Percentiles rank a stretch among this genome's conserved stretches.
Conservation (phyloP, 1,140 invertebrate genomes). For the Neomicropteryx cornuta region DNA sequence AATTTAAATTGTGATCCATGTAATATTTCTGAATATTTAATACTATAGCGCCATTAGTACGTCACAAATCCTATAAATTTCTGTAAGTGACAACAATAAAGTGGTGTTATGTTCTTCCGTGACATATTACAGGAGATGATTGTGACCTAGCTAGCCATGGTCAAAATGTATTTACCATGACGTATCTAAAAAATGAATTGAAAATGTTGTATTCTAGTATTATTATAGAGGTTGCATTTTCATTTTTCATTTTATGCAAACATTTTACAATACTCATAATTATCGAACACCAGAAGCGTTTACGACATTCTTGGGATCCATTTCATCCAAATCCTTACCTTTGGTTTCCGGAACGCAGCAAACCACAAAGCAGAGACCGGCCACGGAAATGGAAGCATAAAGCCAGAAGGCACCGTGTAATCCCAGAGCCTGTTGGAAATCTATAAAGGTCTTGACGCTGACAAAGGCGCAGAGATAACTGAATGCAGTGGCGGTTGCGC, state of each 20-base stretch:
- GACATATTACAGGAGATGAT: too few species aligned
- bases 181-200: neutral
- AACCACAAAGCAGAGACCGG: constrained; percentile 75
- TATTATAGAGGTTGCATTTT: neutral
- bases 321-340: constrained; percentile 79
- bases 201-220: neutral
- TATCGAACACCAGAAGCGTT: too few species aligned
- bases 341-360: constrained; percentile 88
- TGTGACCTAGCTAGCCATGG: too few species aligned
- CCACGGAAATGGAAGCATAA: constrained; percentile 74
- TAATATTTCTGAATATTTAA: too few species aligned
- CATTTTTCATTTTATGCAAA: neutral
- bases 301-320: constrained; percentile 62
- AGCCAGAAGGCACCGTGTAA: constrained; percentile 82
- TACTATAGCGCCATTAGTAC: too few species aligned
- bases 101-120: too few species aligned
- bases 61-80: too few species aligned
- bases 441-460: constrained; percentile 83
- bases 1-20: too few species aligned
- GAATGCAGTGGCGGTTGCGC: constrained; percentile 74
- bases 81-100: too few species aligned
- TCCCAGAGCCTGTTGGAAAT: constrained; percentile 67
- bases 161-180: neutral
- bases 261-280: too few species aligned
- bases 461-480: constrained; percentile 84